Evolutionary conservation across 2,888 invertebrate species (phyloP), one percentile per base, ranked within the genome.

Genomic region (Gortyna flavago): DNA sequence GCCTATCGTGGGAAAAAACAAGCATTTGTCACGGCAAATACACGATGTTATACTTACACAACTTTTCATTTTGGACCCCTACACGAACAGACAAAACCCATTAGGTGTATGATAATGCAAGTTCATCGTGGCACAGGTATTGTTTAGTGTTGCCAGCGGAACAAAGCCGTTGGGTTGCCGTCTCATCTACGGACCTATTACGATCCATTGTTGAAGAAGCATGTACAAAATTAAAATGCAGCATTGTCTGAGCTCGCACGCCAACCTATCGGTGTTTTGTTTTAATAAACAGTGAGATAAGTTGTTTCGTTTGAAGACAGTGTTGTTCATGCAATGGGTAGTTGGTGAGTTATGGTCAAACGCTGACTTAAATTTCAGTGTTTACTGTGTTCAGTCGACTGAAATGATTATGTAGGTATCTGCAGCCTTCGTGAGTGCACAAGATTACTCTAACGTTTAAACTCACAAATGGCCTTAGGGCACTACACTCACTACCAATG

Each of bases 21-120:
- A 80, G 89, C 91, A 92, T 93, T 93, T 92, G 93, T 95, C 93
- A 94, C 90, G 91, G 90, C 79, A 89, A 88, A 87, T 88, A 88
- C 79, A 80, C 85, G 89, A 88, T 87, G 87, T 88, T 88, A 89
- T 90, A 89, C 89, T 84, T 89, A 90, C 90, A 91, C 92, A 93
- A 93, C 92, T 94, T 94, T 94, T 94, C 93, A 94, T 89, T 88
- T 89, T 83, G 81, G 87, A 89, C 84, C 89, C 89, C 85, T 85
- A 88, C 89, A 91, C 89, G 92, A 90, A 95, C 94, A 95, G 94
- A 95, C 95, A 93, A 95, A 95, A 95, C 95, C 95, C 95, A 96
- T 96, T 95, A 95, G 94, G 91, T 93, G 91, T 91, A 95, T 95
- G 96, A 96, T 96, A 95, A 95, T 96, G 96, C 96, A 96, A 95